phyloP scores from a whole-genome alignment of 1,140 invertebrate genomes.

The Aphelenchoides avenae region DNA sequence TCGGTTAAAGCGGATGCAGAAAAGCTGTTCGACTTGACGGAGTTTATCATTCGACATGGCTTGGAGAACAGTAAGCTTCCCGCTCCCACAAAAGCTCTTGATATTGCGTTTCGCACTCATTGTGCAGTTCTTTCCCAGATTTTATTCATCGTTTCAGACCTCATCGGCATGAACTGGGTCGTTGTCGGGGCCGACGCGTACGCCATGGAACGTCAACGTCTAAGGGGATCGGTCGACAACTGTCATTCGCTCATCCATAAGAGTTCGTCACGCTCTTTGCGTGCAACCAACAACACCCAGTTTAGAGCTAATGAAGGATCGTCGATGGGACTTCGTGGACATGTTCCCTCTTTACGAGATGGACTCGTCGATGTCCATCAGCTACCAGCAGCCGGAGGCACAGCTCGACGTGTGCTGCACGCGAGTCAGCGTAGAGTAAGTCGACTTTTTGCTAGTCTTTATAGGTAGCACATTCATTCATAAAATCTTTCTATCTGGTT shows the following conservation, averaged over 20 bases:
- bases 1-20: slow-evolving; percentile 1
- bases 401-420: slow-evolving; percentile 38
- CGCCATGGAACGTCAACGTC: slow-evolving; percentile 49
- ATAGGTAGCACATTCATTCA: neutral
- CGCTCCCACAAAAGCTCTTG: slow-evolving; percentile 1
- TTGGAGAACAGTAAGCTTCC: slow-evolving; percentile 45
- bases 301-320: slow-evolving; percentile 38
- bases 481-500: slow-evolving; percentile 2
- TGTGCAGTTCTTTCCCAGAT: too few relatives aligned
- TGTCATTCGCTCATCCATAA: slow-evolving; percentile 53
- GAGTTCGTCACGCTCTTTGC: slow-evolving; percentile 29
- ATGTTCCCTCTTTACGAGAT: slow-evolving; percentile 34
- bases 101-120: neutral
- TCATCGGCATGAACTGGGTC: slow-evolving; percentile 52
- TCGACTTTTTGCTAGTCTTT: slow-evolving; percentile 18
- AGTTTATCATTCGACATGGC: slow-evolving; percentile 47
- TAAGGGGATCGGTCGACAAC: slow-evolving; percentile 51
- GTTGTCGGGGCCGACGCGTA: slow-evolving; percentile 52
- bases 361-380: slow-evolving; percentile 35
- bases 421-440: slow-evolving; percentile 31
- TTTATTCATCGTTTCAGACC: slow-evolving; percentile 44
- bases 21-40: slow-evolving; percentile 41
- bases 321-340: slow-evolving; percentile 38
- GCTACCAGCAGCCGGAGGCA: slow-evolving; percentile 16
- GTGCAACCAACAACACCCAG: neutral